Evolutionary conservation across 2,797 vertebrate genomes (phyloP).

Genomic region (Pangasius krempfi): DNA sequence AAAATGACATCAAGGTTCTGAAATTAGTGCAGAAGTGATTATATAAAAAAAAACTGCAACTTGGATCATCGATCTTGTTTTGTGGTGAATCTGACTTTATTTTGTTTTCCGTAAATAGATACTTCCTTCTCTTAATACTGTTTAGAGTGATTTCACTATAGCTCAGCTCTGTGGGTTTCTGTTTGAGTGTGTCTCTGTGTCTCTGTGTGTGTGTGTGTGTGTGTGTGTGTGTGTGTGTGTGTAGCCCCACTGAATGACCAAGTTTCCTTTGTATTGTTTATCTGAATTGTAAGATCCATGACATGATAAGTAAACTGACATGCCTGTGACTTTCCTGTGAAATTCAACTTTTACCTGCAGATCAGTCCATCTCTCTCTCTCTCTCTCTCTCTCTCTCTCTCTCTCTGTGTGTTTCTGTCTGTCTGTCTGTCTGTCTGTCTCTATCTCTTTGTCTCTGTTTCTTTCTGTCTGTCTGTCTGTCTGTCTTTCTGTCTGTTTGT

Average conservation of each 20-base stretch:
- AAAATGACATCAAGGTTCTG: too few relatives aligned
- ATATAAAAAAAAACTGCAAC: too few relatives aligned
- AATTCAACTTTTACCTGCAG: background rate
- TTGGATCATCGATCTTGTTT: background rate
- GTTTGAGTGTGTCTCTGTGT: too few relatives aligned
- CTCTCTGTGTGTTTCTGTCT: too few relatives aligned
- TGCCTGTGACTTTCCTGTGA: background rate
- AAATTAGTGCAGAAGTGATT: too few relatives aligned
- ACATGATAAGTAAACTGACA: background rate
- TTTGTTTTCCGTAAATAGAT: background rate
- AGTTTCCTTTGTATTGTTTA: background rate
- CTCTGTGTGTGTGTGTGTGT: background rate
- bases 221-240: background rate
- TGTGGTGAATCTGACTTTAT: background rate
- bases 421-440: too few relatives aligned
- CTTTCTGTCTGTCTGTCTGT: too few relatives aligned
- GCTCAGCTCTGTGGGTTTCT: too few relatives aligned
- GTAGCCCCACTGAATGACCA: background rate
- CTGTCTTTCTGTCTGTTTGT: too few relatives aligned
- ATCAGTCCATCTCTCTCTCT: background rate
- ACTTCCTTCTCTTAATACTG: background rate
- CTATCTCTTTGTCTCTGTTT: too few relatives aligned
- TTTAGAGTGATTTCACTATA: too few relatives aligned
- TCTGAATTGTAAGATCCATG: background rate
- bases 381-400: background rate